A percentile compares a stretch with the other conserved stretches of the same genome.
Conservation (phyloP, 2,888 invertebrate genomes). For the Chaitophorus viminalis region DNA sequence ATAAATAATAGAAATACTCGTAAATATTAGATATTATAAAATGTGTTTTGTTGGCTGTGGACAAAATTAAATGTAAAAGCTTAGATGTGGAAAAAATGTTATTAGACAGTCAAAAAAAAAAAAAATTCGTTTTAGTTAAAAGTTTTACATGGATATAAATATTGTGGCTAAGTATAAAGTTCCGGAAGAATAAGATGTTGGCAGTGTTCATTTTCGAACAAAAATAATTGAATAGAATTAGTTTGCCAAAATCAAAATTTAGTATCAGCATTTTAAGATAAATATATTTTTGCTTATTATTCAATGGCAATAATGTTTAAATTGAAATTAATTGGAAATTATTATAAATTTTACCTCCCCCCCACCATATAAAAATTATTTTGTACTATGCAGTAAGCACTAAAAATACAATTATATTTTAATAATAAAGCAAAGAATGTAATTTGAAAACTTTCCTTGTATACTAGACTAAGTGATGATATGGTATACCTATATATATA, state of each 20-base stretch:
- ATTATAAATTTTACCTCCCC: background rate
- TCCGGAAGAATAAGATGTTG: background rate
- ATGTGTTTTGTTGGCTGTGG: background rate
- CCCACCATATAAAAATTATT: background rate
- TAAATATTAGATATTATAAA: background rate
- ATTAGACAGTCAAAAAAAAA: background rate
- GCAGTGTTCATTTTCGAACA: background rate
- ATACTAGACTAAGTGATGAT: background rate
- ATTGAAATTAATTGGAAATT: background rate
- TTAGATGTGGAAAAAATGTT: background rate
- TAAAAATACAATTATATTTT: background rate
- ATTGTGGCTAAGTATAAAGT: background rate
- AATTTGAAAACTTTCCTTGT: background rate
- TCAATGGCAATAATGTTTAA: background rate
- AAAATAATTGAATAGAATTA: background rate
- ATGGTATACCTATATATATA: no score
- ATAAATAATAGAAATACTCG: background rate
- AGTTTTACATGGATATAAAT: slow-evolving; percentile 16
- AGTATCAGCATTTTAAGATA: background rate
- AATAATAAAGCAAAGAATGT: background rate
- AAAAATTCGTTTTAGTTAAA: background rate
- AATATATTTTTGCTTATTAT: background rate
- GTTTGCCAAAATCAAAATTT: slow-evolving; percentile 11
- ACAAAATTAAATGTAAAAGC: background rate
- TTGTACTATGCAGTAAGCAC: background rate